Base-by-base conservation (phyloP, 2,113 vertebrate species). In the Phrynosoma blainvillii region DNA sequence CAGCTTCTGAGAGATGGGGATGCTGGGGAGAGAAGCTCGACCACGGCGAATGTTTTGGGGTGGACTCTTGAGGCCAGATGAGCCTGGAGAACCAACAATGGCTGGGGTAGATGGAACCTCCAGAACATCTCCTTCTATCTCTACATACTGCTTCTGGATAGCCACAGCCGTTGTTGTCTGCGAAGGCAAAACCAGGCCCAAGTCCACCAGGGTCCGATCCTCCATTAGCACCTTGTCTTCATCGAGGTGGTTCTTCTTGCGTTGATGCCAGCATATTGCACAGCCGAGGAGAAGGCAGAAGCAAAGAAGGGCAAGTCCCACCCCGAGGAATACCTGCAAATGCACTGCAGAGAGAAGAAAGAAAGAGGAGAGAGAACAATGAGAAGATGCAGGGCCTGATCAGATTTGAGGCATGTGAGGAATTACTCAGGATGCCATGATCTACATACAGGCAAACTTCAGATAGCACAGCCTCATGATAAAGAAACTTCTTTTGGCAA, bases 201-300 rank as follows among this genome's bases (percentile, higher is more conserved):
- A 65, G 12, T 95, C 94, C 88, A 96, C 89, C 0, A 85, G 92
- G 2, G 92, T 93, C 2, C 62, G 91, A 73, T 95, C 91, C 3
- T 80, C 21, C 6, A 87, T 88, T 14, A 25, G 78, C 8, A 76
- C 95, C 87, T 95, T 95, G 89, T 95, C 80, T 0, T 10, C n/a
- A 12, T 0, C 11, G 4, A 20, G 30, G 4, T 21, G 71, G 0
- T 0, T 79, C 1, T 13, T 87, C 87, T 93, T 95, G 9, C 84
- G 90, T 32, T 90, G 95, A 32, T 95, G 91, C 93, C 96, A 97
- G 90, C 97, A 97, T 79, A 97, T 68, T 54, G 96, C 84, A 12
- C 97, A 98, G 42, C 97, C 94, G 12, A 98, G 94, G 76, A 98
- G 95, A 81, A 97, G 89, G 70, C 95, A 96, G 95, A 97, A 97